Conservation (phyloP, 2,113 vertebrate species). For the Vanacampus margaritifer region DNA sequence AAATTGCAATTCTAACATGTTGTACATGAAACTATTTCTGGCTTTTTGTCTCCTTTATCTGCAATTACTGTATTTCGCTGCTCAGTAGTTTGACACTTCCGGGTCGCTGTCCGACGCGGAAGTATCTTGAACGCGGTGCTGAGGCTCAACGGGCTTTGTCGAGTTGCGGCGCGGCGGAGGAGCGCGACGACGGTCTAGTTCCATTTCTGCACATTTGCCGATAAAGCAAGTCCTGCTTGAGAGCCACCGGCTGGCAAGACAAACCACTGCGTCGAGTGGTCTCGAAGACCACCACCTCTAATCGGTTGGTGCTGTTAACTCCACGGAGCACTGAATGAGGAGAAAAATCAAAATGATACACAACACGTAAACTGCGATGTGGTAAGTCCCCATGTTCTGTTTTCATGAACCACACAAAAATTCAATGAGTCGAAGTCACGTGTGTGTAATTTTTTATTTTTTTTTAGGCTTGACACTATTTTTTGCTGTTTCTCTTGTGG, state of each 20-base stretch:
- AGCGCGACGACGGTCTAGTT: constrained; percentile 4
- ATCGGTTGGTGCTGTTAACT: constrained; percentile 7
- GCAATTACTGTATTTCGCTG: background rate
- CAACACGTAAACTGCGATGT: background rate
- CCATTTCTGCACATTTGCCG: background rate
- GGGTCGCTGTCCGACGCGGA: background rate
- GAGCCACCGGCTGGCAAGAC: background rate
- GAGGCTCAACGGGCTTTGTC: background rate
- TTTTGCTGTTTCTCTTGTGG: background rate
- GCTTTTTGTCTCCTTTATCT: background rate
- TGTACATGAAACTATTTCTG: background rate
- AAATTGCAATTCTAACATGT: too few relatives aligned
- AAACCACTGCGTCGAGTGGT: background rate
- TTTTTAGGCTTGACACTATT: too few relatives aligned
- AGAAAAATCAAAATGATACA: background rate
- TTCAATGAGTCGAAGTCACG: background rate
- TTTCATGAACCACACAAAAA: background rate
- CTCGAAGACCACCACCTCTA: constrained; percentile 8
- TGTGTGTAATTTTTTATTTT: background rate
- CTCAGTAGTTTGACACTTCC: background rate
- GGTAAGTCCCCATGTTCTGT: background rate
- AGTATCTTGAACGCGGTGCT: background rate
- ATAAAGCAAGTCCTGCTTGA: background rate
- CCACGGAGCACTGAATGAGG: background rate
- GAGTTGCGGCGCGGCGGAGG: background rate